Base-by-base conservation (phyloP, 1,140 invertebrate species). In the Pararge aegeria region DNA sequence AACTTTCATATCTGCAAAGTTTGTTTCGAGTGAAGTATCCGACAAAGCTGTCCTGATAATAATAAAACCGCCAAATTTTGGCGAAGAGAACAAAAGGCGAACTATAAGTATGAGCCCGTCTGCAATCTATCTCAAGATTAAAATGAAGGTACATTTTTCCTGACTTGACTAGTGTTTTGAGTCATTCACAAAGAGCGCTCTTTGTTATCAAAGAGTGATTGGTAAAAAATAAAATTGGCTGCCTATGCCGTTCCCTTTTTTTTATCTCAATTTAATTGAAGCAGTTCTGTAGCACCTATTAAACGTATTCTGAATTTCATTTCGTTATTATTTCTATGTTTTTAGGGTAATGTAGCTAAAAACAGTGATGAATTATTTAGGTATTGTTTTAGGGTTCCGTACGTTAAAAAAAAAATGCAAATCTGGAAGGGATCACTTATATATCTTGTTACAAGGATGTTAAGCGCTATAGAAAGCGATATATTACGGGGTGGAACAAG, bases 401-500 rank as follows among this genome's bases (percentile, higher is more conserved):
- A n/a, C n/a, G n/a, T n/a, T n/a, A n/a, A n/a, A n/a, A n/a, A n/a
- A n/a, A n/a, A n/a, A n/a, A n/a, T n/a, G n/a, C n/a, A n/a, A n/a
- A n/a, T n/a, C n/a, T n/a, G n/a, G n/a, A n/a, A n/a, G n/a, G n/a
- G n/a, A n/a, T n/a, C n/a, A n/a, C n/a, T n/a, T n/a, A n/a, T n/a
- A n/a, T n/a, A n/a, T n/a, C n/a, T n/a, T n/a, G n/a, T n/a, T n/a
- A n/a, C n/a, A n/a, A n/a, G n/a, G n/a, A n/a, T n/a, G n/a, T n/a
- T n/a, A n/a, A n/a, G n/a, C n/a, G n/a, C n/a, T n/a, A n/a, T n/a
- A n/a, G n/a, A n/a, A n/a, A n/a, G n/a, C n/a, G n/a, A n/a, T n/a
- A n/a, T n/a, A n/a, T n/a, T n/a, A 61, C 38, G 15, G 53, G 60
- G 0, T 55, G 60, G 60, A 61, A 61, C 34, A 55, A 29, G 20